Percentiles rank a stretch among this genome's conserved stretches.
Conservation (phyloP, 2,797 vertebrate species). For the Sebastiscus albofasciatus region DNA sequence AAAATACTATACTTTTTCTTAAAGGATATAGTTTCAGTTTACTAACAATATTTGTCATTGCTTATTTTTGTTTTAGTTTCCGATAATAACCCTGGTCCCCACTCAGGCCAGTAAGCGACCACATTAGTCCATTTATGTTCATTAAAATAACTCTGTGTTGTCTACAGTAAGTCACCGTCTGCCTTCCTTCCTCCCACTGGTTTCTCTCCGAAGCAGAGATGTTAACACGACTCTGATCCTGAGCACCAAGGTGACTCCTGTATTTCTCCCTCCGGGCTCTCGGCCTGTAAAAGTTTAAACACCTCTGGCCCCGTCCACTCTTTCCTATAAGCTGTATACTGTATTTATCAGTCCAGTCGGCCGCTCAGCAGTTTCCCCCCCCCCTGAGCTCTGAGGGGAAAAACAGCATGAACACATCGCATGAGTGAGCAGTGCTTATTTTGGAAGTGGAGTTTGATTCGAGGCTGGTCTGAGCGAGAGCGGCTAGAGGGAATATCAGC, state of each 20-base stretch:
- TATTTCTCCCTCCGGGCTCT: neutral
- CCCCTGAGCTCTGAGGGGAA: constrained; percentile 6
- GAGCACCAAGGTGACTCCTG: constrained; percentile 44
- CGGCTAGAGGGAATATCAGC: constrained; percentile 21
- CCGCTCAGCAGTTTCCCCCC: constrained; percentile 7
- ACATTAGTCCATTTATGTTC: neutral
- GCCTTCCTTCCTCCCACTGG: neutral
- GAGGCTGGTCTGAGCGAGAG: neutral
- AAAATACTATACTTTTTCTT: too few species aligned
- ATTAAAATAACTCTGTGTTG: neutral
- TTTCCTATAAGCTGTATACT: constrained; percentile 2
- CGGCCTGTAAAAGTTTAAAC: constrained; percentile 37
- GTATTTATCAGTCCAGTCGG: constrained; percentile 53
- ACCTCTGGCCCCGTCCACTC: constrained; percentile 30
- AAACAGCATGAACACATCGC: constrained; percentile 15
- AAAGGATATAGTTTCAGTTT: neutral
- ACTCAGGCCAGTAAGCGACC: neutral
- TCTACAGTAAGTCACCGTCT: neutral
- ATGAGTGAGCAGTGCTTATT: constrained; percentile 50
- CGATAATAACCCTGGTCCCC: neutral
- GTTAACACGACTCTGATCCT: constrained; percentile 25
- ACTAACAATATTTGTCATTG: neutral
- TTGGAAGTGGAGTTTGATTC: constrained; percentile 29
- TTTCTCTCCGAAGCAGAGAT: neutral
- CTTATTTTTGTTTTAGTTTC: neutral